Evolutionary conservation across 1,140 invertebrate species (phyloP).

Genomic region (Saxidomus purpurata): DNA sequence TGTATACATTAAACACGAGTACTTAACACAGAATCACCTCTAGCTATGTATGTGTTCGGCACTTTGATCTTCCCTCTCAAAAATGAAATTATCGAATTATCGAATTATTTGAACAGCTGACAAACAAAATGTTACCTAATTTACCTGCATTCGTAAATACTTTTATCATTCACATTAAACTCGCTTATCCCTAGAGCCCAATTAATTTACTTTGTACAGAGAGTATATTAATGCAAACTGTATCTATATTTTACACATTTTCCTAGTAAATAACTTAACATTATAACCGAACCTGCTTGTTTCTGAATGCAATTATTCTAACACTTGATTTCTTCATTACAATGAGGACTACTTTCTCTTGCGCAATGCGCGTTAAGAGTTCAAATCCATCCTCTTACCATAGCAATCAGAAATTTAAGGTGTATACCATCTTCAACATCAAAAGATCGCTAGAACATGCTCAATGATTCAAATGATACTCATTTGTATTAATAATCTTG

Average conservation of each 20-base stretch:
- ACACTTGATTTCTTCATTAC: conserved; percentile 15
- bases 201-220: conserved; percentile 9
- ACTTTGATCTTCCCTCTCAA: too few species aligned
- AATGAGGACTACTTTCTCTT: conserved; percentile 14
- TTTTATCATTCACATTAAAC: neutral
- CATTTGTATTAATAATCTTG: conserved; percentile 59
- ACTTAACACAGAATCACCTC: too few species aligned
- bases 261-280: neutral
- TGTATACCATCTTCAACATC: conserved; percentile 52
- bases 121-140: neutral
- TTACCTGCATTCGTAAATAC: neutral
- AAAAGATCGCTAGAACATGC: conserved; percentile 30
- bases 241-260: neutral
- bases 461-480: conserved; percentile 46
- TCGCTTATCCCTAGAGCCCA: neutral
- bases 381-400: conserved; percentile 27
- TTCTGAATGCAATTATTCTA: neutral
- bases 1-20: too few species aligned
- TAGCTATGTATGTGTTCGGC: too few species aligned
- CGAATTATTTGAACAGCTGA: neutral
- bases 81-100: neutral
- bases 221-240: neutral
- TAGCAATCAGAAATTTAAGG: conserved; percentile 1
- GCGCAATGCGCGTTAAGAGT: conserved; percentile 38
- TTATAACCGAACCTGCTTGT: conserved; percentile 26